Evolutionary conservation across 2,888 invertebrate species (phyloP), one percentile per base, ranked within the genome.

Genomic region (Nomada fabriciana): DNA sequence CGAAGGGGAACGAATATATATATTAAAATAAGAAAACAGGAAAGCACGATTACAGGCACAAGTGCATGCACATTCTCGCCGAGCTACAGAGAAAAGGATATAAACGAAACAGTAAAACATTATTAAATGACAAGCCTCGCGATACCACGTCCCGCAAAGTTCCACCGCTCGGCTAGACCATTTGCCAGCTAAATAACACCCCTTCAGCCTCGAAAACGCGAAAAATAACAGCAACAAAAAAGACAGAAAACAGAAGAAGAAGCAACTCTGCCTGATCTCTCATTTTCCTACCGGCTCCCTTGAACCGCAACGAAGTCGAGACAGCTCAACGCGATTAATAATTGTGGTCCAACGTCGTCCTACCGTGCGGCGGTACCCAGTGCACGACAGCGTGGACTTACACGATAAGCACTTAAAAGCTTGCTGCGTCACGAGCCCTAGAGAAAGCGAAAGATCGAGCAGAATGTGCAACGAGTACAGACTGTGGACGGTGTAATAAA

Each of bases 401-500:
- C 70, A 75, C 55, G 63, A 69, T 80, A 80, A 81, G 53, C 43
- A 53, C 55, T 75, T 75, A 57, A 63, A 80, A 71, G 36, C 65
- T 55, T 65, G 67, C 70, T 71, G 69, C 69, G 61, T 79, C 80
- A 68, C 63, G 64, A 50, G 61, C 29, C 57, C 29, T 76, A 76
- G 78, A 76, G 73, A 72, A 74, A 74, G 63, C 59, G 55, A 52
- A 57, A 55, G 64, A 80, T 72, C 71, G 64, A 59, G 55, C 36
- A 10, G 64, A 67, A 60, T 2, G 73, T 53, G 73, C 61, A 59
- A 60, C 10, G 73, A 59, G 73, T 67, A 59, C 5, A 25, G 42
- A 23, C 63, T 57, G 60, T 0, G 60, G 76, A 50, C 77, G 80
- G 77, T 36, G 80, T 82, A 84, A 84, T 83, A 87, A 88, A 84